Base-by-base conservation (phyloP, 1,140 invertebrate genomes). In the Aplysia californica region DNA sequence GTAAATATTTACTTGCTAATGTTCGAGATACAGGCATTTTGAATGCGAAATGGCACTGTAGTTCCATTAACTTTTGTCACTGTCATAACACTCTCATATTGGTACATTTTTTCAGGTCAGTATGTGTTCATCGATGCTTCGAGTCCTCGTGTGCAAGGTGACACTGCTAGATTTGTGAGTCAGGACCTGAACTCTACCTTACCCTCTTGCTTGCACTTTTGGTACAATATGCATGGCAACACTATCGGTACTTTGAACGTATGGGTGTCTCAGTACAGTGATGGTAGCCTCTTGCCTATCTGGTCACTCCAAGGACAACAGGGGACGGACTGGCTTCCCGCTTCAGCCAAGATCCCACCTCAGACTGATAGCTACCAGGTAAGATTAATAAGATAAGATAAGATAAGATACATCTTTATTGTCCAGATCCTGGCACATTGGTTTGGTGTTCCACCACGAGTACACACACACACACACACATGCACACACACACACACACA, bases 81-180 rank as follows among this genome's bases (percentile, higher is more conserved):
- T n/a, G n/a, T n/a, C n/a, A n/a, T n/a, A n/a, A n/a, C n/a, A n/a
- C n/a, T n/a, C n/a, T n/a, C n/a, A n/a, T n/a, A n/a, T n/a, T n/a
- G n/a, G n/a, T n/a, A n/a, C n/a, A n/a, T n/a, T n/a, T n/a, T n/a
- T n/a, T n/a, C 73, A 87, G 86, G 85, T 2, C 83, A 85, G 75
- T 89, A 88, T 77, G 75, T 87, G 26, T 89, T 82, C 72, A 84
- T 85, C 68, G 88, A 89, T 55, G 82, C 86, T 3, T 88, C 87
- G 10, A 31, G 39, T 18, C 86, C 87, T 0, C 79, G 84, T 26
- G 59, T 59, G 33, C 55, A 58, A 4, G 85, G 84, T 21, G 84
- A 88, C 66, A 83, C 72, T 35, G 88, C 87, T 4, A 71, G 82
- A 38, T 68, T 86, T 15, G 55, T 84, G 20, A 86, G 84, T 76